A percentile compares a stretch with the other conserved stretches of the same genome.
These are phyloP conservation scores for Clamator glandarius DNA, from an alignment of 2,797 vertebrate genomes.

Conservation along the genomic window DNA sequence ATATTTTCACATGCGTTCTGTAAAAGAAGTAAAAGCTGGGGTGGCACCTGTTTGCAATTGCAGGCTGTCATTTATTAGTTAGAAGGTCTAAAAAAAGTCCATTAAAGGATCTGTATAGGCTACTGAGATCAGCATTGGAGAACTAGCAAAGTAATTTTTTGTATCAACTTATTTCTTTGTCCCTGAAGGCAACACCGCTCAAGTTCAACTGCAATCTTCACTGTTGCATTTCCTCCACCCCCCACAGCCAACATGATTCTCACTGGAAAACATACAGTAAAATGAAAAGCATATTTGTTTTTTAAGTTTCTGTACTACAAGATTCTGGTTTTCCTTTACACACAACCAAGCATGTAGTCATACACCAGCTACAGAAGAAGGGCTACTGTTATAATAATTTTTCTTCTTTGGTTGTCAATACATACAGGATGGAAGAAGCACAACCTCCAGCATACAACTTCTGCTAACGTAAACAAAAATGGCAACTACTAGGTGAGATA, in stretches of 20 bases:
- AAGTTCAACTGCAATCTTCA: neutral
- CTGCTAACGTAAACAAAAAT: neutral
- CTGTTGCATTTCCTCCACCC: neutral
- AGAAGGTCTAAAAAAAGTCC: neutral
- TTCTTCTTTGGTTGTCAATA: neutral
- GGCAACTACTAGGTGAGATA: neutral
- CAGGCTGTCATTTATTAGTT: neutral
- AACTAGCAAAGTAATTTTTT: neutral
- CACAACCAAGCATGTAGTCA: neutral
- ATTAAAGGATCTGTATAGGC: neutral
- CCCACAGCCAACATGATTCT: accelerated
- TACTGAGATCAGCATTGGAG: neutral
- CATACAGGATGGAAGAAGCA: neutral
- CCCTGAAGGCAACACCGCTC: neutral
- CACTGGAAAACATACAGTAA: neutral
- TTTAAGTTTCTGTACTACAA: neutral
- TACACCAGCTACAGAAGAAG: neutral
- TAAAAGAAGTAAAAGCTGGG: neutral
- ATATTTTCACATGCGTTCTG: neutral
- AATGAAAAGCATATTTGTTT: neutral
- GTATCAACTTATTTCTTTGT: neutral
- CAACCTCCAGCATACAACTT: neutral
- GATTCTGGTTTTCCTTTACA: neutral
- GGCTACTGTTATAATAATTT: neutral
- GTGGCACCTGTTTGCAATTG: neutral